Percentiles rank a stretch among this genome's conserved stretches.
Conservation (phyloP, 2,797 vertebrate genomes). For the Mormyrus hasselquistii region DNA sequence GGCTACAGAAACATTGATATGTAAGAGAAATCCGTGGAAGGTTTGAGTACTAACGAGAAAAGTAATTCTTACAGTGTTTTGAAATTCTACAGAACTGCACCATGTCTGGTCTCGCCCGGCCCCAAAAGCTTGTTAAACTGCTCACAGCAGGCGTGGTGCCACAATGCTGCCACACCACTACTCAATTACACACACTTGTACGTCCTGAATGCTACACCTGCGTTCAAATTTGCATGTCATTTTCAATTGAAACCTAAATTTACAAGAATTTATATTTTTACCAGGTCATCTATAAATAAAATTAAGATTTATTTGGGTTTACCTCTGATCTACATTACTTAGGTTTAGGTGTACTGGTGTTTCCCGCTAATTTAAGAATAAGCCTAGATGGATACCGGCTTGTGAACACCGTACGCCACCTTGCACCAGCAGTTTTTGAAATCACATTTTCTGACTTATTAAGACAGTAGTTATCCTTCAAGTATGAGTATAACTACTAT, state of each 20-base stretch:
- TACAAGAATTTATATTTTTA: not conserved
- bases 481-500: not conserved
- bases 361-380: not conserved
- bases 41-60: not conserved
- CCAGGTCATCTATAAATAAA: not conserved
- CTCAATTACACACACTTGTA: not conserved
- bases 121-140: not conserved
- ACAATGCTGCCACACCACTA: not conserved
- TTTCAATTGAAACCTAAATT: not conserved
- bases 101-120: not conserved
- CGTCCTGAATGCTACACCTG: not conserved
- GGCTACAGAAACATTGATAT: not conserved
- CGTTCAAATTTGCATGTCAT: not conserved
- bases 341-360: not conserved
- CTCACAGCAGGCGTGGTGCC: not conserved
- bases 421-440: not conserved
- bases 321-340: not conserved
- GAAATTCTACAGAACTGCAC: not conserved
- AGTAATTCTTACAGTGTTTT: not conserved
- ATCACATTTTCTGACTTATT: not conserved
- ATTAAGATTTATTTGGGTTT: not conserved
- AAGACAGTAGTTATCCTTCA: not conserved
- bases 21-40: not conserved
- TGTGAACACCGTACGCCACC: not conserved
- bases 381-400: not conserved